Base-by-base conservation (phyloP, 2,113 vertebrate genomes). In the Coracopsis vasa region DNA sequence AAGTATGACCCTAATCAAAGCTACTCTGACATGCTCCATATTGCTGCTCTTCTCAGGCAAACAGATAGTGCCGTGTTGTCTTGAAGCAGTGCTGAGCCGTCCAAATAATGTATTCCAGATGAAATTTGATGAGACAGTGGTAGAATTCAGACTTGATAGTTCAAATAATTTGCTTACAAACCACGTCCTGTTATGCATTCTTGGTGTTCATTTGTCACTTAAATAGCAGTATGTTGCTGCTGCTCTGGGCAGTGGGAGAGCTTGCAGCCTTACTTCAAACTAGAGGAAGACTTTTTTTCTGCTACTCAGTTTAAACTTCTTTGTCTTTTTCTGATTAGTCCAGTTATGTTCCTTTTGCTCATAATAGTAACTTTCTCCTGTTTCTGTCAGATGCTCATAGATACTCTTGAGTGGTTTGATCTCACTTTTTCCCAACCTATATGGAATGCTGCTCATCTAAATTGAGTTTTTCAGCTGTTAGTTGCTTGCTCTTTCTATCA, bases 111-210 rank as follows among this genome's bases (percentile, higher is more conserved):
- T 61, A 33, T 86, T 62, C 31, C 42, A 65, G 54, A 45, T 69
- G 48, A 53, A n/a, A 27, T 85, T 62, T 37, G 16, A 24, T 80
- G 79, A 67, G 29, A 21, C 56, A 72, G 35, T 67, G 27, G 44
- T 82, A 64, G 61, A 82, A 85, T 69, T 89, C 53, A 91, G 51
- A 50, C 11, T 88, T 70, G 60, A 42, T 62, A 67, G 51, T 77
- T 74, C 7, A 29, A 11, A 25, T 66, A 37, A 9, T 66, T 58
- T 61, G 28, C 10, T 16, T 78, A 64, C 39, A 60, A 79, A 29
- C 45, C 7, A 23, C 2, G 1, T 83, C 45, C 31, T 85, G 31
- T 72, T 81, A 44, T 4, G 3, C 6, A 5, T 81, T 88, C 39
- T 47, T 78, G 9, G 5, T 88, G 23, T 74, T 94, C 11, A 3